Base-by-base conservation (phyloP, 2,113 vertebrate genomes). In the Syngnathoides biaculeatus region DNA sequence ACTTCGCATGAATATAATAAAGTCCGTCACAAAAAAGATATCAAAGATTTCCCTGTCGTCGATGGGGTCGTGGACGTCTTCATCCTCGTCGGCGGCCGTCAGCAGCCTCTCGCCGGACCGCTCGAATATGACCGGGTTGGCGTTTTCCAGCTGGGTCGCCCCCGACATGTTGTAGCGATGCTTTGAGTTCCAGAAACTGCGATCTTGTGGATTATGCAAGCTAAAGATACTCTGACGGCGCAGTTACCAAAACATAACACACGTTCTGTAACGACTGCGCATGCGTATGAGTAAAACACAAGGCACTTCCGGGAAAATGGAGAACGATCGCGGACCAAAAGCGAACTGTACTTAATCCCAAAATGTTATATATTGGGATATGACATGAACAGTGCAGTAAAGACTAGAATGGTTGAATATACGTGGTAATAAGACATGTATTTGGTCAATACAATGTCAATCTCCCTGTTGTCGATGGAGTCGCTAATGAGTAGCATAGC, bases 31-130 rank as follows among this genome's bases (percentile, higher is more conserved):
- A 6, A 42, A 61, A 43, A 81, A 86, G 89, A 90, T 90, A 90
- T 90, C 89, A 43, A 90, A 90, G 40, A 90, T 89, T 57, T 90
- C 89, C 45, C 89, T 71, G 67, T 88, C 84, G 70, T 90, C 89
- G 67, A 90, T 84, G 20, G 82, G 82, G 50, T 90, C 89, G 0
- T 86, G 79, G 1, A 89, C 65, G 40, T 89, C 81, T 43, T 88
- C 87, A 4, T 89, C 84, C 68, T 79, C 86, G 0, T 90, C 88
- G 0, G 71, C 52, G 0, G 71, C 68, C 0, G 86, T 81, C 48
- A 77, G 64, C 65, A 74, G 68, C 30, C 88, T 74, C 20, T 84
- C 88, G 2, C 73, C 83, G 0, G 83, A 82, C 75, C 87, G 81
- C 81, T 88, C 75, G 73, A 84, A 90, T 0, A 90, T 71, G 22